phyloP scores from a whole-genome alignment of 2,888 invertebrate species.

The Leptopterna dolabrata region DNA sequence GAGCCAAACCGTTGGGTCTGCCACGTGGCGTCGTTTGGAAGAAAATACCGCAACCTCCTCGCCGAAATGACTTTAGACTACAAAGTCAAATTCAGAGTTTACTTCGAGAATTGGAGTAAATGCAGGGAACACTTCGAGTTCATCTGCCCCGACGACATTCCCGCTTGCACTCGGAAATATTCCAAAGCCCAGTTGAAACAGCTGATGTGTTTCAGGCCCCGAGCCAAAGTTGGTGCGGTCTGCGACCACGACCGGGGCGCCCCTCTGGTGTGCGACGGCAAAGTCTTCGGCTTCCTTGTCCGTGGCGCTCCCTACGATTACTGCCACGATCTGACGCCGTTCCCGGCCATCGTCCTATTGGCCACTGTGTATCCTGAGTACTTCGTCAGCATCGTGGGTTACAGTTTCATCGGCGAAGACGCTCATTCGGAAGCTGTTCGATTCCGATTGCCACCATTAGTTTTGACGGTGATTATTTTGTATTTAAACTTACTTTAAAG shows the following conservation, averaged over 20 bases:
- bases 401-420: neutral
- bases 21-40: neutral
- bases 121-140: neutral
- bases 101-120: neutral
- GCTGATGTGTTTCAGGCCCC: neutral
- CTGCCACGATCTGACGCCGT: neutral
- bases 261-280: neutral
- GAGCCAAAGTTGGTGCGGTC: neutral
- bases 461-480: no score
- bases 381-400: neutral
- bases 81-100: neutral
- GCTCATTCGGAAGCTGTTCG: neutral
- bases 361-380: neutral
- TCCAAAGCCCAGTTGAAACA: neutral
- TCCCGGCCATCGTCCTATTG: neutral
- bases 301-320: neutral
- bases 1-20: neutral
- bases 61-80: neutral
- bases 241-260: neutral
- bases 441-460: no score
- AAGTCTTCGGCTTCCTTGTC: neutral
- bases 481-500: no score
- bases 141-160: neutral
- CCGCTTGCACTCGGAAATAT: neutral
- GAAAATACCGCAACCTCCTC: neutral